Base-by-base conservation (phyloP, 2,888 invertebrate species). In the Azorinus chamasolen region DNA sequence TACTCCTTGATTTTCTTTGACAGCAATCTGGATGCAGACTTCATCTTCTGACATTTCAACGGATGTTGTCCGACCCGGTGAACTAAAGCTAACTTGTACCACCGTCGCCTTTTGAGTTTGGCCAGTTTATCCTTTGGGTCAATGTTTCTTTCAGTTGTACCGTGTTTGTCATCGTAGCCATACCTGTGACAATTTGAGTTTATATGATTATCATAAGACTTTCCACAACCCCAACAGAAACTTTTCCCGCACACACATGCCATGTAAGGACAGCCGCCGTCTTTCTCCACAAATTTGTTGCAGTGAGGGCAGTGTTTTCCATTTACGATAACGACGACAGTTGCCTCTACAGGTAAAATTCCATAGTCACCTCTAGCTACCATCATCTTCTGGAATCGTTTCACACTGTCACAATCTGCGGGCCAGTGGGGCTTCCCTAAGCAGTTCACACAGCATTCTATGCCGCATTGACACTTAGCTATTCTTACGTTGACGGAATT, bases 151-250 rank as follows among this genome's bases (percentile, higher is more conserved):
- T 53, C 18, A 2, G 46, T 20, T 53, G 64, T 64, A 24, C 25
- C 46, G 24, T 64, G 64, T 5, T 53, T 22, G 20, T 54, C 53
- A 5, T 54, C 20, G 27, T 25, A 43, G 10, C 64, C 64, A 10
- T 24, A 8, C 27, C 18, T 64, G 20, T 41, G 27, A 22, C 64
- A 64, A 8, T 20, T n/a, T n/a, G n/a, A 32, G 24, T 48, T 14
- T 18, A 46, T 32, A 1, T 4, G 20, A 12, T 51, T 32, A 16
- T 14, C 22, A 63, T 59, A 86, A 10, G 39, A 14, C 32, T 69
- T 68, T 8, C 75, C 66, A 75, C 87, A 88, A 0, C 80, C 83
- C 88, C 87, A 88, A 48, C 88, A 88, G 54, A 88, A 88, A 5
- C 24, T 20, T 4, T 66, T 51, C 6, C 76, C 74, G 65, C 88